Conservation (phyloP, 2,888 invertebrate species). For the Chloroclysta siterata region DNA sequence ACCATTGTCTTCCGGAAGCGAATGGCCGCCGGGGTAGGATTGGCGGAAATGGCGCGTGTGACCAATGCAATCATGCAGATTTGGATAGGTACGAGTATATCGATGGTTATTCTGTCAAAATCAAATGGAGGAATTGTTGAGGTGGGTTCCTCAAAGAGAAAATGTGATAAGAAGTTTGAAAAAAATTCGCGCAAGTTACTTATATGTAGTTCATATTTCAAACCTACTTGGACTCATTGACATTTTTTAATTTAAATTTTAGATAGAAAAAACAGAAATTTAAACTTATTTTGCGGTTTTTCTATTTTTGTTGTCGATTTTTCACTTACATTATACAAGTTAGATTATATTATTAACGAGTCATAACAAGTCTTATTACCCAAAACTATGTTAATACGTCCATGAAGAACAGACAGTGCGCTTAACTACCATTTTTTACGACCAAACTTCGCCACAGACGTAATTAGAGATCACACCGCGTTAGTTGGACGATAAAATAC, state of each 20-base stretch:
- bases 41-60: slow-evolving; percentile 71
- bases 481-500: slow-evolving; percentile 57
- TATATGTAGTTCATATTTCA: too few relatives aligned
- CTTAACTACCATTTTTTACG: slow-evolving; percentile 17
- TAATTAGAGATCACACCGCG: slow-evolving; percentile 41
- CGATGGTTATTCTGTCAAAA: slow-evolving; percentile 25
- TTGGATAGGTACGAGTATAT: slow-evolving; percentile 37
- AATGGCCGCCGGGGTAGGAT: slow-evolving; percentile 67
- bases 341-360: too few relatives aligned
- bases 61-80: slow-evolving; percentile 56
- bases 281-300: too few relatives aligned
- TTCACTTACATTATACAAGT: too few relatives aligned
- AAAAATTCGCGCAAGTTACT: too few relatives aligned
- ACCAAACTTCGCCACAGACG: slow-evolving; percentile 30
- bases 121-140: slow-evolving; percentile 12
- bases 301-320: too few relatives aligned
- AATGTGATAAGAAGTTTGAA: not conserved
- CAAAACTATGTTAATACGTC: not conserved
- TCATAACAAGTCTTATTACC: not conserved
- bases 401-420: not conserved
- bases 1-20: slow-evolving; percentile 79
- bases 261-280: too few relatives aligned
- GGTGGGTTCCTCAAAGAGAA: not conserved
- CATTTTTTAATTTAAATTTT: too few relatives aligned
- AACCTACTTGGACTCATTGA: too few relatives aligned